Conservation (phyloP, 2,888 invertebrate species). For the Prosopocoilus inquinatus region DNA sequence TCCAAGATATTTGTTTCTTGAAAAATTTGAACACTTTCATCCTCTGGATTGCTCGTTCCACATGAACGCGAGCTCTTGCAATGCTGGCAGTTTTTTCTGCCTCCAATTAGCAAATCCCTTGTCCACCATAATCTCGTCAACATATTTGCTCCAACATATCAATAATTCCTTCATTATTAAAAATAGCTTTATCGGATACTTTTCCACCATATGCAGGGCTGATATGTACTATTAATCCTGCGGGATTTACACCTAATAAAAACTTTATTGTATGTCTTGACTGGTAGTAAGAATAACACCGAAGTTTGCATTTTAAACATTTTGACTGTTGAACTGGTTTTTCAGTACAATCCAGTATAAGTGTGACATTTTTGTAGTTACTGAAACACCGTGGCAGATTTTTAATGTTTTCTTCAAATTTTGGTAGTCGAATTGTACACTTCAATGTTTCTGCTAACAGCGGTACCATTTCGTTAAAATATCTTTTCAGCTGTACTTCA, state of each 20-base stretch:
- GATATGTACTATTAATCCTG: not conserved
- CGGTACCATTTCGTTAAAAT: not conserved
- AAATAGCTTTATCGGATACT: conserved; percentile 2
- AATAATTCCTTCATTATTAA: not conserved
- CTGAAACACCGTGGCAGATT: conserved; percentile 23
- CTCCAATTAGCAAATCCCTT: not conserved
- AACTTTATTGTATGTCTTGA: not conserved
- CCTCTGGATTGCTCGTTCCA: not conserved
- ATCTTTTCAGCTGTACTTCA: too few relatives aligned
- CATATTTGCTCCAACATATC: not conserved
- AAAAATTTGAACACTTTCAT: not conserved
- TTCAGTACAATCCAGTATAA: conserved; percentile 35
- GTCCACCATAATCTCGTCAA: not conserved
- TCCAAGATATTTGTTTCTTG: not conserved
- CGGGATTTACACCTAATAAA: not conserved
- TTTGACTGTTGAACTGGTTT: conserved; percentile 28
- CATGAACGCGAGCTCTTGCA: not conserved
- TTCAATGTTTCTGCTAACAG: not conserved
- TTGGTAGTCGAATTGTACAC: not conserved
- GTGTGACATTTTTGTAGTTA: conserved; percentile 24
- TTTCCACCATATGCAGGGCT: not conserved
- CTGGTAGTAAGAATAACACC: not conserved
- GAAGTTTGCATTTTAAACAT: conserved; percentile 24
- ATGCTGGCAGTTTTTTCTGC: not conserved
- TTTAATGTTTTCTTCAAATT: not conserved